Percentiles rank a stretch among this genome's conserved stretches.
Conservation (phyloP, 2,888 invertebrate genomes). For the Sarcophaga carnaria region DNA sequence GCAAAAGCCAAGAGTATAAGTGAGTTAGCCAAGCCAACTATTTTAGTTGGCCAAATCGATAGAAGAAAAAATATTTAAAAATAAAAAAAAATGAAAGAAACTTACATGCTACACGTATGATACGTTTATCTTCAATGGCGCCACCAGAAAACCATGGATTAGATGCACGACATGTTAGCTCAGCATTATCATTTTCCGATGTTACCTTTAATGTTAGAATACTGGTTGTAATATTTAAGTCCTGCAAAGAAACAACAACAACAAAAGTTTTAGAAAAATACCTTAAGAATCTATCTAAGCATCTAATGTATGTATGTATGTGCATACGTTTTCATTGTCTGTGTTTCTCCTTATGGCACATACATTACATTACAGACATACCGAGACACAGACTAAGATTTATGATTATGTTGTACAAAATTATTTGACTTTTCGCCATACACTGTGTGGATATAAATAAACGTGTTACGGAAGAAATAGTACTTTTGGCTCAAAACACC, state of each 20-base stretch:
- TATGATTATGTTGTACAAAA: constrained; percentile 49
- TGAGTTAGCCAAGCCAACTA: neutral
- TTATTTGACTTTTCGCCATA: constrained; percentile 57
- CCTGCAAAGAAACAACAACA: constrained; percentile 73
- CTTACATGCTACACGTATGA: constrained; percentile 93
- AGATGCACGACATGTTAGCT: constrained; percentile 91
- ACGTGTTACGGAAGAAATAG: neutral
- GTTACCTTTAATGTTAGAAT: constrained; percentile 89
- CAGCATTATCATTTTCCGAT: constrained; percentile 91
- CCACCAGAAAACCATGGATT: constrained; percentile 94
- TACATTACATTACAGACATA: too few species aligned
- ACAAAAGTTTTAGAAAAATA: neutral
- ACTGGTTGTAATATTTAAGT: constrained; percentile 86
- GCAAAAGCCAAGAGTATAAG: neutral
- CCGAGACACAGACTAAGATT: constrained; percentile 31
- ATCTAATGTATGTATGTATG: too few species aligned
- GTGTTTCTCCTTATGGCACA: too few species aligned
- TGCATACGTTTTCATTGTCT: too few species aligned
- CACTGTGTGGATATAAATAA: constrained; percentile 28
- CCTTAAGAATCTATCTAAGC: too few species aligned
- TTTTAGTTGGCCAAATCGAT: neutral
- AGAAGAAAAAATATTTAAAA: neutral
- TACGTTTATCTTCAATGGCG: constrained; percentile 89
- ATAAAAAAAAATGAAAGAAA: constrained; percentile 74
- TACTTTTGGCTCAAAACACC: neutral